Percentiles rank a stretch among this genome's conserved stretches.
phyloP scores from a whole-genome alignment of 1,140 invertebrate species.

The Caenorhabditis inopinata region DNA sequence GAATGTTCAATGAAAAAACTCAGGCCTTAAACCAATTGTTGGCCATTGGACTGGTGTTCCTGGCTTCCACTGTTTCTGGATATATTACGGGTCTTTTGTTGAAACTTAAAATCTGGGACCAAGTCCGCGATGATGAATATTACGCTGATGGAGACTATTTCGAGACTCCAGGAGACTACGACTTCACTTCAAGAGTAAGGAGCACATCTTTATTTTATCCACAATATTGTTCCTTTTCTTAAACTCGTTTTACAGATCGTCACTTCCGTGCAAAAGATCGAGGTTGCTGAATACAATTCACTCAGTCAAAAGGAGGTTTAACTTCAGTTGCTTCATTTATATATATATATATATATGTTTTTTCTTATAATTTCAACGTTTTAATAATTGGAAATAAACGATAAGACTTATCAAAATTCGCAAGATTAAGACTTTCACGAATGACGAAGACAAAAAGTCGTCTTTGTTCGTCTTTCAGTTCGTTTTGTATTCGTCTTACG shows the following conservation, averaged over 20 bases:
- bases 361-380: no score
- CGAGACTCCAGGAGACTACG: constrained; percentile 62
- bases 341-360: no score
- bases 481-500: no score
- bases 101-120: constrained; percentile 55
- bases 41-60: constrained; percentile 54
- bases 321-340: no score
- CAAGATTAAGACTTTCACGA: no score
- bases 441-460: no score
- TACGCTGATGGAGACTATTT: constrained; percentile 62
- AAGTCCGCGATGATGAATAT: constrained; percentile 59
- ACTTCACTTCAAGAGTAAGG: constrained; percentile 63
- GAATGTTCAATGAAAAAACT: background rate
- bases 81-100: constrained; percentile 65
- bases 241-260: constrained; percentile 52
- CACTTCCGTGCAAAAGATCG: constrained; percentile 45
- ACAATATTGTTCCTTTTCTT: no score
- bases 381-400: no score
- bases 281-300: constrained; percentile 47
- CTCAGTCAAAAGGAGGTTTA: constrained; percentile 43
- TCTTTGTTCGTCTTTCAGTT: no score
- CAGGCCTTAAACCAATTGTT: constrained; percentile 58
- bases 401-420: no score
- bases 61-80: constrained; percentile 55
- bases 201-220: no score